Evolutionary conservation across 2,797 vertebrate genomes (phyloP).

Genomic region (Cynodonichthys magdalenae): DNA sequence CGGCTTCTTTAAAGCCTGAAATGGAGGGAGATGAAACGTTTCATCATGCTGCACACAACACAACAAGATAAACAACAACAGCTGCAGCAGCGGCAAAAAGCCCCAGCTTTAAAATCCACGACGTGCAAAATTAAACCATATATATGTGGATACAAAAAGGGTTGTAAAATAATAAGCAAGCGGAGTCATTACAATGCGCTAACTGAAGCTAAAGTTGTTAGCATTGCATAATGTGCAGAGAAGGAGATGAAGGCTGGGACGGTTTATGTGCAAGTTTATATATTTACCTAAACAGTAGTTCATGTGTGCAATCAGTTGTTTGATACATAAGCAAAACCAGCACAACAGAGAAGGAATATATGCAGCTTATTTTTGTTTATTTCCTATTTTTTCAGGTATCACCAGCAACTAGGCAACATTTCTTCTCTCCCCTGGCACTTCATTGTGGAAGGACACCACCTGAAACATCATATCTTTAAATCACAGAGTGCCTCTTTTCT

Average conservation of each 20-base stretch:
- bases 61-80: slow-evolving; percentile 55
- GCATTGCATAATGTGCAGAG: slow-evolving; percentile 43
- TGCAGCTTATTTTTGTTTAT: background rate
- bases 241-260: slow-evolving; percentile 26
- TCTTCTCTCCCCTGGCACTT: slow-evolving; percentile 77
- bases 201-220: slow-evolving; percentile 46
- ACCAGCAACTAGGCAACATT: slow-evolving; percentile 67
- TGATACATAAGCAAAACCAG: no score
- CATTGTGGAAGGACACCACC: slow-evolving; percentile 44
- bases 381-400: slow-evolving; percentile 44
- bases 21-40: slow-evolving; percentile 55
- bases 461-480: slow-evolving; percentile 44
- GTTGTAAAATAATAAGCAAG: slow-evolving; percentile 4
- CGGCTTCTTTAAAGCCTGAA: slow-evolving; percentile 34
- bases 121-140: slow-evolving; percentile 1
- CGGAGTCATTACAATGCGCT: slow-evolving; percentile 21
- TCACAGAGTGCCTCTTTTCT: slow-evolving; percentile 67
- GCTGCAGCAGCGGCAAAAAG: slow-evolving; percentile 17
- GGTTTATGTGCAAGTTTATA: background rate
- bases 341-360: background rate
- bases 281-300: background rate
- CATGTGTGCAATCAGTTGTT: background rate
- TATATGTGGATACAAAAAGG: background rate
- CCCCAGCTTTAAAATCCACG: background rate
- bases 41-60: slow-evolving; percentile 60